Evolutionary conservation across 23 tunicate genomes (phyloP).

Genomic region (Phallusia fumigata): DNA sequence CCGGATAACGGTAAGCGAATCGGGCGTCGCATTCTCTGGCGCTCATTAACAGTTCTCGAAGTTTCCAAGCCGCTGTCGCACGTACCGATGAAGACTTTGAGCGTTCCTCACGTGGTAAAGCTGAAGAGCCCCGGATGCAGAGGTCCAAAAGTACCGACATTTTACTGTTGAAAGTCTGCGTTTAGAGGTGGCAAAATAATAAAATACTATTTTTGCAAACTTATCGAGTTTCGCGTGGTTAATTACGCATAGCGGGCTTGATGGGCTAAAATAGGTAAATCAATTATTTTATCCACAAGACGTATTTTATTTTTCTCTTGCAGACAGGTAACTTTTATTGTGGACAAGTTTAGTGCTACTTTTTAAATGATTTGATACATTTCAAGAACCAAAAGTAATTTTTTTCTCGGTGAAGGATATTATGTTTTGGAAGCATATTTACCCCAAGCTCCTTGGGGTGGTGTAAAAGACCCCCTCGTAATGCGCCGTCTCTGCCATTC

Average conservation of each 20-base stretch:
- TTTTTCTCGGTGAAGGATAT: too few species aligned
- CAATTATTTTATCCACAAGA: too few species aligned
- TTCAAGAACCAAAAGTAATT: too few species aligned
- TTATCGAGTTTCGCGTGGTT: too few species aligned
- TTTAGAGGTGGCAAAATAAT: not conserved
- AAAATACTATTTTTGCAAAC: not conserved
- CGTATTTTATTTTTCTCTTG: too few species aligned
- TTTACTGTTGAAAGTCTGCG: constrained; percentile 18
- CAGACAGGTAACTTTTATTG: too few species aligned
- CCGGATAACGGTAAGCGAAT: constrained; percentile 61
- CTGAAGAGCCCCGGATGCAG: constrained; percentile 30
- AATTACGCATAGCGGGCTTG: too few species aligned
- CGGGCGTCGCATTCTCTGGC: constrained; percentile 24
- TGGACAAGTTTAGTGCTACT: too few species aligned
- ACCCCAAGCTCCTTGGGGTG: constrained; percentile 49
- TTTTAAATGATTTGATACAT: too few species aligned
- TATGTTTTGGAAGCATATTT: not conserved
- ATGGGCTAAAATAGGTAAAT: too few species aligned
- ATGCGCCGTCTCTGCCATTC: constrained; percentile 19
- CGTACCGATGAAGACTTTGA: not conserved
- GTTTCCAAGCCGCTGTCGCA: constrained; percentile 28
- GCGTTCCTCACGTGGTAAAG: constrained; percentile 29
- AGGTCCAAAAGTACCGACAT: constrained; percentile 38
- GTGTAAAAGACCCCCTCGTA: constrained; percentile 45
- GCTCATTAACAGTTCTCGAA: constrained; percentile 17